Base-by-base conservation (phyloP, 2,113 vertebrate species). In the Chascanopsetta lugubris region DNA sequence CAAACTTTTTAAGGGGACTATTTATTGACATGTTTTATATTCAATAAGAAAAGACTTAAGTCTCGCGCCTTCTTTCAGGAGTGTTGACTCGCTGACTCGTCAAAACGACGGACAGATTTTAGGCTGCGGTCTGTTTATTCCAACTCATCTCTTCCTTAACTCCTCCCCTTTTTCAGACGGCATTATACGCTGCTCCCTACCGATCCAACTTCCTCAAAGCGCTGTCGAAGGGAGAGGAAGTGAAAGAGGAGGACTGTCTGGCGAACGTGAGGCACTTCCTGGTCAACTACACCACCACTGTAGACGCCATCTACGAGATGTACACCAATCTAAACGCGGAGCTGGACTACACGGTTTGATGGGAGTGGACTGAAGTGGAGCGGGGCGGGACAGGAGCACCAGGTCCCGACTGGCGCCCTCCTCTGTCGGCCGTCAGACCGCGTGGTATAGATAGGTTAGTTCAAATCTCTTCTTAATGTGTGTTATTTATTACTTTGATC, bases 281-380 rank as follows among this genome's bases (percentile, higher is more conserved):
- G 60, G 73, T 87, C 0, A 95, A 96, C 69, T 97, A 85, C 80
- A 94, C 94, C 0, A 70, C 91, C 67, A 95, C 95, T 27, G 91
- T 99, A 3, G 96, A 99, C 2, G 93, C 94, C 15, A 95, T 99
- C 85, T 98, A 97, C 0, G 94, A 96, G 42, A 95, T 99, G 96
- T 99, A 96, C 90, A 90, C 85, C 0, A 86, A 89, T 79, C 94
- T 96, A 89, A 94, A 95, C 0, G 97, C 96, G 0, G 96, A 99
- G 87, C 92, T 99, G 82, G 93, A 92, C 87, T 99, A 97, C 90
- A 95, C 92, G 2, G 96, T 94, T 69, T 99, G 82, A 94, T 18
- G 38, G 53, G 25, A n/a, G 49, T 38, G 24, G 36, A 27, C 40
- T 6, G 11, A 29, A 57, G 17, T n/a, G n/a, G n/a, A n/a, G n/a